Percentiles rank a stretch among this genome's conserved stretches.
Evolutionary conservation across 1,140 invertebrate species (phyloP).

Genomic region (Papilio aristodemus): DNA sequence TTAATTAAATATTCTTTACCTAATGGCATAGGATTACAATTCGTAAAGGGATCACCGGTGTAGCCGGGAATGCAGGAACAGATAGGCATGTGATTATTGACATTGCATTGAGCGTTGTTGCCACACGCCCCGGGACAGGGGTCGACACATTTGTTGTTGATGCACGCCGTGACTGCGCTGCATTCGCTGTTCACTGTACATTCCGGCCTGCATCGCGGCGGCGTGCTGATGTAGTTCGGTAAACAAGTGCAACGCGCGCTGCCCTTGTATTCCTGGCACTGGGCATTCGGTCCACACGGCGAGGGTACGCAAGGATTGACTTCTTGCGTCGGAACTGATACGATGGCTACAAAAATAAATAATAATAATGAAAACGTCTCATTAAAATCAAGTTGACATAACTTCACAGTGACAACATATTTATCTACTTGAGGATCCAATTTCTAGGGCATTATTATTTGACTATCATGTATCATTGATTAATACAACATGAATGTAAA

Average conservation of each 20-base stretch:
- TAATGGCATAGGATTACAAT: constrained; percentile 48
- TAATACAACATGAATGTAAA: background rate
- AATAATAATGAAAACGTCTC: background rate
- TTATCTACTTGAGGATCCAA: too few species aligned
- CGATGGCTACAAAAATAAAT: constrained; percentile 48
- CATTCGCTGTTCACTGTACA: constrained; percentile 88
- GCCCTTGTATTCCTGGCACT: constrained; percentile 84
- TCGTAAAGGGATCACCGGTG: constrained; percentile 86
- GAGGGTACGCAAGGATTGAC: constrained; percentile 86
- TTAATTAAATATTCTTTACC: constrained; percentile 38
- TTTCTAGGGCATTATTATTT: too few species aligned
- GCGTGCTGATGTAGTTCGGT: constrained; percentile 84
- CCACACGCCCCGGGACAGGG: constrained; percentile 88
- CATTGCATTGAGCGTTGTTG: constrained; percentile 86
- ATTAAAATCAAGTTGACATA: constrained; percentile 16
- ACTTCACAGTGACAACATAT: constrained; percentile 18
- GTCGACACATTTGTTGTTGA: constrained; percentile 84
- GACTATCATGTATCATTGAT: too few species aligned
- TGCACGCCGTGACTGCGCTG: constrained; percentile 83
- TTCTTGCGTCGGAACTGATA: constrained; percentile 50
- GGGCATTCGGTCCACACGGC: constrained; percentile 86
- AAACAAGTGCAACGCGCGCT: constrained; percentile 85
- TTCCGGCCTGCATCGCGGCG: constrained; percentile 87
- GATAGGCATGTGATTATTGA: constrained; percentile 85
- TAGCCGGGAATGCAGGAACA: constrained; percentile 85